Evolutionary conservation across 2,797 vertebrate genomes (phyloP).

Genomic region (Amblyraja radiata): DNA sequence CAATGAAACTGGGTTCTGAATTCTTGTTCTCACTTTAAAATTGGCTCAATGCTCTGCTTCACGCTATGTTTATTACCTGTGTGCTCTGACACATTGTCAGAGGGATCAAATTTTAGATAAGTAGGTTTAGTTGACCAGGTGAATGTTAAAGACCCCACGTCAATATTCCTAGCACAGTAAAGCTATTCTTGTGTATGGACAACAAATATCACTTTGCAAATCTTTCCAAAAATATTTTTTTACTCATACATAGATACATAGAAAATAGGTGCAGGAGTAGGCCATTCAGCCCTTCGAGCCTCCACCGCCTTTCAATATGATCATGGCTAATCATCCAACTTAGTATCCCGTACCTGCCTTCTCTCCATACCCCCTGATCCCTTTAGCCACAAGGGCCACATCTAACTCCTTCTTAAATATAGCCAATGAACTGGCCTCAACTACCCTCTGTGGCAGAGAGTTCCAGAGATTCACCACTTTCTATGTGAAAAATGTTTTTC

Average conservation of each 20-base stretch:
- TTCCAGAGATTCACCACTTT: too few species aligned
- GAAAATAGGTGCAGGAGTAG: too few species aligned
- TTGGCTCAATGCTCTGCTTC: not conserved
- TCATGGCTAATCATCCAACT: too few species aligned
- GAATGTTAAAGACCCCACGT: not conserved
- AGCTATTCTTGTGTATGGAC: not conserved
- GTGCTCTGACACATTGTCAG: not conserved
- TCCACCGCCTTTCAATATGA: too few species aligned
- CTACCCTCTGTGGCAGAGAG: too few species aligned
- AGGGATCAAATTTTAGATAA: not conserved
- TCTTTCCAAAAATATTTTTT: not conserved
- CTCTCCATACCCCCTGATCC: too few species aligned
- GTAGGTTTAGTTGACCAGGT: not conserved
- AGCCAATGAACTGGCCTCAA: too few species aligned
- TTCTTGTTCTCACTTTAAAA: not conserved
- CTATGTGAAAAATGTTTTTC: too few species aligned
- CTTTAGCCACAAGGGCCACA: too few species aligned
- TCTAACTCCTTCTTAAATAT: too few species aligned
- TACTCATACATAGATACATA: not conserved
- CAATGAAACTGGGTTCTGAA: not conserved
- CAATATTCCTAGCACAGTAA: not conserved
- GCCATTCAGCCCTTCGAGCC: too few species aligned
- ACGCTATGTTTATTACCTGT: not conserved
- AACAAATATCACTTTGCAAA: not conserved
- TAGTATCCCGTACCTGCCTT: too few species aligned